phyloP scores from a whole-genome alignment of 37 sponge, comb jelly and placozoan species.

The Agelas oroides region DNA sequence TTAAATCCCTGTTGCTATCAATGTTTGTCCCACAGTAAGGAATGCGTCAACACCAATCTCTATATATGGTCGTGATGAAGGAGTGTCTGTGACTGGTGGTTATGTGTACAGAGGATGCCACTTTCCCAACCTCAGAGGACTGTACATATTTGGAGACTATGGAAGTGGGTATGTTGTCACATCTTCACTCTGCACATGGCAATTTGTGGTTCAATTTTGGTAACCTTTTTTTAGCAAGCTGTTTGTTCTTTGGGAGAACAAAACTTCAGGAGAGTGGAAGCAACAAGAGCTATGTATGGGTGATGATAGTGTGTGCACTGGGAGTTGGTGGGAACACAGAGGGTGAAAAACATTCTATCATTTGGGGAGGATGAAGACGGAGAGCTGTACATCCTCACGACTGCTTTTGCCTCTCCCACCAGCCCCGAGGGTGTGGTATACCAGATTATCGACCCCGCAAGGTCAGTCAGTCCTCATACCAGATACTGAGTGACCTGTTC shows the following conservation, averaged over 20 bases:
- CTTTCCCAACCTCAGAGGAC: slow-evolving; percentile 75
- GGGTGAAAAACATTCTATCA: slow-evolving; percentile 50
- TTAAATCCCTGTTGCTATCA: background rate
- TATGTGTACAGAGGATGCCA: slow-evolving; percentile 84
- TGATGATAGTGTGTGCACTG: slow-evolving; percentile 45
- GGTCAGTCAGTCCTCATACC: slow-evolving; percentile 32
- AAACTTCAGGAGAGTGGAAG: slow-evolving; percentile 34
- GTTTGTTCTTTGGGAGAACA: slow-evolving; percentile 39
- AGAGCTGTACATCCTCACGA: slow-evolving; percentile 56
- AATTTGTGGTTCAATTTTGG: no score
- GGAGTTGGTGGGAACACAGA: slow-evolving; percentile 49
- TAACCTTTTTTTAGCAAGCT: background rate
- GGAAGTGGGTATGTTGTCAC: slow-evolving; percentile 62
- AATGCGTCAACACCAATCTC: slow-evolving; percentile 53
- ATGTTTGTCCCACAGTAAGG: background rate
- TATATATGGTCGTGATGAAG: slow-evolving; percentile 51
- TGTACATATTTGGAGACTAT: slow-evolving; percentile 83
- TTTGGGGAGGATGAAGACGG: slow-evolving; percentile 83
- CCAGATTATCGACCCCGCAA: slow-evolving; percentile 60
- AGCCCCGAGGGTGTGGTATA: slow-evolving; percentile 43
- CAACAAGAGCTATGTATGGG: slow-evolving; percentile 60
- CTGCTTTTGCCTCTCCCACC: slow-evolving; percentile 37
- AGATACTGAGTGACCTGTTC: no score
- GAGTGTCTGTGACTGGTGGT: slow-evolving; percentile 85
- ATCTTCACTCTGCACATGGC: no score